A percentile compares a stretch with the other conserved stretches of the same genome.
These are phyloP conservation scores for Calameuta idolon DNA, from an alignment of 2,888 invertebrate genomes.

Conservation along the genomic window DNA sequence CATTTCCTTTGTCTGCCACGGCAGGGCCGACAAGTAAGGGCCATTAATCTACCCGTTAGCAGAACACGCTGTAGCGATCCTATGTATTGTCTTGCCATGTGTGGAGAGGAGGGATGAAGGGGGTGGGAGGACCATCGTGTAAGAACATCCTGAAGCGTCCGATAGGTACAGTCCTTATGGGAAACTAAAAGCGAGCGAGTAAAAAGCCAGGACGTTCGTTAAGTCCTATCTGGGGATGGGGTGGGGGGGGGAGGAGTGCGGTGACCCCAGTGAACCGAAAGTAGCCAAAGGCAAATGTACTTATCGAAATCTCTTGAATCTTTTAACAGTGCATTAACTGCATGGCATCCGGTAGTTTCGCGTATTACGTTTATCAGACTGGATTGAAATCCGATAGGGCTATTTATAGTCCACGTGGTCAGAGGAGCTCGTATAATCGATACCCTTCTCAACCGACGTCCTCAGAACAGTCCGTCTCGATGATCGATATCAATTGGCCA, in stretches of 20 bases:
- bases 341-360: not conserved
- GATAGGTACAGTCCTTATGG: not conserved
- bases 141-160: not conserved
- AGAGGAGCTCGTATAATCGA: not conserved
- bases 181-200: not conserved
- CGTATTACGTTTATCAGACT: not conserved
- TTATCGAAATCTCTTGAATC: not conserved
- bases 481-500: not conserved
- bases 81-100: constrained; percentile 31
- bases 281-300: not conserved
- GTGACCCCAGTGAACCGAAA: not conserved
- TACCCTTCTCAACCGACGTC: not conserved
- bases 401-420: not conserved
- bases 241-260: too few relatives aligned
- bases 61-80: constrained; percentile 32
- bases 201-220: not conserved
- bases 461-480: not conserved
- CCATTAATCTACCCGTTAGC: constrained; percentile 39
- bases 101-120: not conserved
- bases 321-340: not conserved
- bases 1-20: constrained; percentile 28
- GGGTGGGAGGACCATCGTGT: constrained; percentile 1
- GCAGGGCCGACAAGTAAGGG: constrained; percentile 20
- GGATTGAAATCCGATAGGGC: not conserved
- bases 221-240: not conserved